These are phyloP conservation scores for Solen grandis DNA, from an alignment of 1,140 invertebrate genomes.

Conservation along the genomic window DNA sequence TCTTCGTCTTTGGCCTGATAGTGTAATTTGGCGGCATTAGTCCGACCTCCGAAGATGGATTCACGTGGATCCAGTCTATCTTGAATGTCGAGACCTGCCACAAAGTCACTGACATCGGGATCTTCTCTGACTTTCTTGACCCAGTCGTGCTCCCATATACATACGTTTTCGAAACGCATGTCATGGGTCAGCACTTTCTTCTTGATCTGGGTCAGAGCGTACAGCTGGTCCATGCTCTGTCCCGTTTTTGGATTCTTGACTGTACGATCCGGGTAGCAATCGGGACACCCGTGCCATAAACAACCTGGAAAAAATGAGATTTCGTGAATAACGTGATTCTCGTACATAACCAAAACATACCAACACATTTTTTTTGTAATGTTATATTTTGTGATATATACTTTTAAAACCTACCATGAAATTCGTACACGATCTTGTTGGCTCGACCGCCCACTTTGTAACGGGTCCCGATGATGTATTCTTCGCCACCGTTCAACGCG, in stretches of 20 bases:
- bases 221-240: no score
- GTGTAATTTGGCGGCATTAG: conserved; percentile 74
- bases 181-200: conserved; percentile 26
- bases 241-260: conserved; percentile 9
- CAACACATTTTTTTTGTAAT: no score
- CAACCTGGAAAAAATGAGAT: no score
- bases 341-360: no score
- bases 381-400: no score
- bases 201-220: conserved; percentile 34
- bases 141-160: conserved; percentile 50
- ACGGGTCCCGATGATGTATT: background rate
- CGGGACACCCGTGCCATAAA: conserved; percentile 64
- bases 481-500: conserved; percentile 53
- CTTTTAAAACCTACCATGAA: no score
- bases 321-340: no score
- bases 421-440: conserved; percentile 59
- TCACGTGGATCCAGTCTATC: conserved; percentile 63
- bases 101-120: no score
- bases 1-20: conserved; percentile 63
- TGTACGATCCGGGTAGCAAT: conserved; percentile 49
- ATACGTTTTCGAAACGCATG: conserved; percentile 40
- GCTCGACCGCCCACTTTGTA: conserved; percentile 44
- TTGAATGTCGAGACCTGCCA: no score
- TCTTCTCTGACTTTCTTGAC: conserved; percentile 33
- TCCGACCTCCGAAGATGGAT: conserved; percentile 77